Conservation (phyloP, 2,888 invertebrate genomes). For the Vanessa cardui region DNA sequence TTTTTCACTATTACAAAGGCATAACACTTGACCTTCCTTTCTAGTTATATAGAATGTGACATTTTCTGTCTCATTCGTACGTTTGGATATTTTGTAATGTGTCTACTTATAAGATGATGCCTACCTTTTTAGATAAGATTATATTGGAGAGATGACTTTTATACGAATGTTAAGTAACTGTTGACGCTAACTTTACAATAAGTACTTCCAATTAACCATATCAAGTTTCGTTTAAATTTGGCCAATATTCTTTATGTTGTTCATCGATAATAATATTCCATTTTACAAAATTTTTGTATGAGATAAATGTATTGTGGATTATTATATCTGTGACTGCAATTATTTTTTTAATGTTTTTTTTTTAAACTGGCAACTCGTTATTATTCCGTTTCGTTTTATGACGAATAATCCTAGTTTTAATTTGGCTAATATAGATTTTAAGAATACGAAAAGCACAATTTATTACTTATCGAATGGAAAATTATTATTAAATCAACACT, state of each 20-base stretch:
- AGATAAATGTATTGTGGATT: constrained; percentile 21
- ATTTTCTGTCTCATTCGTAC: constrained; percentile 61
- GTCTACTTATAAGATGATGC: constrained; percentile 72
- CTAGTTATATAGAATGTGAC: constrained; percentile 60
- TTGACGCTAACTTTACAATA: constrained; percentile 78
- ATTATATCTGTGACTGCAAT: constrained; percentile 28
- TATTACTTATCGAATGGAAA: constrained; percentile 60
- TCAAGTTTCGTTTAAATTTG: constrained; percentile 58
- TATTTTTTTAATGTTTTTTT: constrained; percentile 25
- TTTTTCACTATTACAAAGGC: constrained; percentile 71
- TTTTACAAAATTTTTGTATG: constrained; percentile 6
- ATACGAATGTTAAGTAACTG: constrained; percentile 82
- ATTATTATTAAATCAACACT: constrained; percentile 64
- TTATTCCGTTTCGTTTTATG: constrained; percentile 49
- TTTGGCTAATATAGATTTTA: constrained; percentile 78
- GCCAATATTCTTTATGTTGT: constrained; percentile 23
- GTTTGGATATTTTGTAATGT: constrained; percentile 65
- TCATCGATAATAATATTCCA: constrained; percentile 26
- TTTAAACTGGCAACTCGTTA: constrained; percentile 55
- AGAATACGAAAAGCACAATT: constrained; percentile 76
- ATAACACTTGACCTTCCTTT: constrained; percentile 55
- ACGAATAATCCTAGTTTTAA: constrained; percentile 50
- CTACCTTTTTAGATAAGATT: constrained; percentile 81
- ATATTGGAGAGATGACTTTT: constrained; percentile 81
- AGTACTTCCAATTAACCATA: constrained; percentile 78